A percentile compares a stretch with the other conserved stretches of the same genome.
phyloP scores from a whole-genome alignment of 2,888 invertebrate species.

The Ectemnius continuus region DNA sequence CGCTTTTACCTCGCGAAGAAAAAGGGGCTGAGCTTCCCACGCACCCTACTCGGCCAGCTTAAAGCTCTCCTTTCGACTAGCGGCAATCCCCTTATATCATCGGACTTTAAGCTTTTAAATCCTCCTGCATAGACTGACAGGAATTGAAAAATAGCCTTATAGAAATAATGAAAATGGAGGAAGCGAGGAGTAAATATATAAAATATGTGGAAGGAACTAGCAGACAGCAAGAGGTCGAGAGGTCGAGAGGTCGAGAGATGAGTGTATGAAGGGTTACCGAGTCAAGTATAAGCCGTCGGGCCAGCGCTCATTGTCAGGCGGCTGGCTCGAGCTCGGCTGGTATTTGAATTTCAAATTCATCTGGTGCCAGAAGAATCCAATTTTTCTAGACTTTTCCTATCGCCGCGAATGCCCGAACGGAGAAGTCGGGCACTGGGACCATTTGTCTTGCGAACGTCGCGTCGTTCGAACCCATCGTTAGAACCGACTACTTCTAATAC shows the following conservation, averaged over 20 bases:
- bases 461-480: background rate
- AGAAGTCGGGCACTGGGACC: background rate
- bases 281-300: too few relatives aligned
- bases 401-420: background rate
- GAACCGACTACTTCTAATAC: background rate
- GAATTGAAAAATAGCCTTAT: too few relatives aligned
- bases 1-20: too few relatives aligned
- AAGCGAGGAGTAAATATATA: background rate
- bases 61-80: too few relatives aligned
- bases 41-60: too few relatives aligned
- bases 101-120: too few relatives aligned
- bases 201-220: background rate
- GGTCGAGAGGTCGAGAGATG: background rate
- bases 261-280: too few relatives aligned
- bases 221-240: background rate
- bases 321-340: background rate
- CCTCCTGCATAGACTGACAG: too few relatives aligned
- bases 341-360: slow-evolving; percentile 8
- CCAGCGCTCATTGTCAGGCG: background rate
- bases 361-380: slow-evolving; percentile 1
- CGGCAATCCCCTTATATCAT: too few relatives aligned
- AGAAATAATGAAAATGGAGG: too few relatives aligned
- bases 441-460: slow-evolving; percentile 7
- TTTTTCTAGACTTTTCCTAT: slow-evolving; percentile 7
- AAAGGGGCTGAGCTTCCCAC: too few relatives aligned